phyloP scores from a whole-genome alignment of 37 sponge, comb jelly and placozoan genomes.

The Geodia barretti region DNA sequence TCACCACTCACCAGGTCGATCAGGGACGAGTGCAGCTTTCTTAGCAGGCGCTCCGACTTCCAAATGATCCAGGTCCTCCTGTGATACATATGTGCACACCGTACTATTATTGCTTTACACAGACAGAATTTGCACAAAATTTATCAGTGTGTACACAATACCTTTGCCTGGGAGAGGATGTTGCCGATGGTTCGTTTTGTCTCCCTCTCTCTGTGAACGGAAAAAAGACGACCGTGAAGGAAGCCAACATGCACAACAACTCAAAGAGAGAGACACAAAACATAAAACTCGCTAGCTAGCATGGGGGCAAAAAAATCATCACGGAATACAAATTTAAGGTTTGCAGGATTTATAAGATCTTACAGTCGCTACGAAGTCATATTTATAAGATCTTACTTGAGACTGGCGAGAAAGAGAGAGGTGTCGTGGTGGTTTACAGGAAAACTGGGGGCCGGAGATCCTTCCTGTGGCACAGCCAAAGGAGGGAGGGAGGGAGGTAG shows the following conservation, averaged over 20 bases:
- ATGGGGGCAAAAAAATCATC: background rate
- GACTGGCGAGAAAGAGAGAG: background rate
- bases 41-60: constrained; percentile 71
- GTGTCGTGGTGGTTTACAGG: background rate
- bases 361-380: too few species aligned
- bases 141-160: too few species aligned
- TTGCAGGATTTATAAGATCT: too few species aligned
- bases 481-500: too few species aligned
- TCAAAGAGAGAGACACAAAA: background rate
- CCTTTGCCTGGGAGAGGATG: constrained; percentile 78
- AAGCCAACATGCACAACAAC: background rate
- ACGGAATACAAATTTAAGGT: too few species aligned
- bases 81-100: too few species aligned
- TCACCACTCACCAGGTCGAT: constrained; percentile 11
- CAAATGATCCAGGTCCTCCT: constrained; percentile 63
- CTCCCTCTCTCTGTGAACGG: constrained; percentile 88
- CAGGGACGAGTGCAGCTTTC: constrained; percentile 50
- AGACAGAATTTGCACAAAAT: too few species aligned
- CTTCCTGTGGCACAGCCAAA: background rate
- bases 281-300: too few species aligned
- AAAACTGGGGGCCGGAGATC: background rate
- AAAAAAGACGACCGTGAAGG: too few species aligned
- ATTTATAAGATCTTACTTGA: background rate
- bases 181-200: constrained; percentile 71
- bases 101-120: too few species aligned